Conservation (phyloP, 2,888 invertebrate genomes). For the Chloroclystis v-ata region DNA sequence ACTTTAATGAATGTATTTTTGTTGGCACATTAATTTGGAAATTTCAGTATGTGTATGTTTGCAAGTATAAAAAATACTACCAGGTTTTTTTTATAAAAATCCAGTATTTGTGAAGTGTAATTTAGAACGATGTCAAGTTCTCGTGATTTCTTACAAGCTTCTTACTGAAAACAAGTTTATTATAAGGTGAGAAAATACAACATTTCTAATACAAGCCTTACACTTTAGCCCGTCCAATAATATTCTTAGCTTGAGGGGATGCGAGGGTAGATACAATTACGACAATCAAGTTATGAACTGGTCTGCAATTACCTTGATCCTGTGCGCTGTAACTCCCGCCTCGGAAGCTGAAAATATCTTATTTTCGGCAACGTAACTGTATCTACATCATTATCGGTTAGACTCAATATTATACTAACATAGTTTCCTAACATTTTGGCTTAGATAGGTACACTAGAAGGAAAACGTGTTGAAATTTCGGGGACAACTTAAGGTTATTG, state of each 20-base stretch:
- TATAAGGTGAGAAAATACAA: too few species aligned
- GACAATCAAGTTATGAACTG: conserved; percentile 44
- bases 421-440: background rate
- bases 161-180: too few species aligned
- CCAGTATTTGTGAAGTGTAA: too few species aligned
- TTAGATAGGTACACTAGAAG: conserved; percentile 1
- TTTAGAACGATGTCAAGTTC: too few species aligned
- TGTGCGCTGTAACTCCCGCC: conserved; percentile 15
- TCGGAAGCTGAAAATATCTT: conserved; percentile 33
- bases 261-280: conserved; percentile 46
- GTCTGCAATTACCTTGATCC: conserved; percentile 40
- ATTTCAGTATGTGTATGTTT: too few species aligned
- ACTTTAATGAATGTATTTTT: too few species aligned
- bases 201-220: conserved; percentile 2
- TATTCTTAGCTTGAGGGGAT: conserved; percentile 19
- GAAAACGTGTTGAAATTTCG: background rate
- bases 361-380: conserved; percentile 30
- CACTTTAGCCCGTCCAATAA: conserved; percentile 15
- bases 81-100: too few species aligned
- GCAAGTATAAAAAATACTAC: too few species aligned
- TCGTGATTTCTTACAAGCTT: too few species aligned
- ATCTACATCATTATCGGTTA: conserved; percentile 23
- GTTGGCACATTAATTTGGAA: too few species aligned
- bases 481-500: background rate
- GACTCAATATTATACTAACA: conserved; percentile 4